Conservation (phyloP, 2,888 invertebrate species). For the Xanthorhoe designata region DNA sequence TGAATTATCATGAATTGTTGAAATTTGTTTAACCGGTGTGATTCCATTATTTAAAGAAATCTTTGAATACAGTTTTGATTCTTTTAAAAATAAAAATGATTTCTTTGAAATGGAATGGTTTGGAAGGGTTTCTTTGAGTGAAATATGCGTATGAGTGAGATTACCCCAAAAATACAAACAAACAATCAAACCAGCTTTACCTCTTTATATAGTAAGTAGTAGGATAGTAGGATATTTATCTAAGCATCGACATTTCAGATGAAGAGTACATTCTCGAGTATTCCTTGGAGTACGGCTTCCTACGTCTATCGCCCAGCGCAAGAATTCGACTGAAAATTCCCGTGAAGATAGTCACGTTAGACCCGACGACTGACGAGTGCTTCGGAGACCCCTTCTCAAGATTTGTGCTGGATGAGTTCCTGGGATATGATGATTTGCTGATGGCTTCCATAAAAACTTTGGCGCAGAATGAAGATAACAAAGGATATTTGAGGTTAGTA, state of each 20-base stretch:
- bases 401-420: constrained; percentile 95
- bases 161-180: too few species aligned
- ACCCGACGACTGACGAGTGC: constrained; percentile 95
- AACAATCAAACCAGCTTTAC: too few species aligned
- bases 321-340: constrained; percentile 96
- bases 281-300: constrained; percentile 98
- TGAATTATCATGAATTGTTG: too few species aligned
- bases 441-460: constrained; percentile 98
- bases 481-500: constrained; percentile 93
- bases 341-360: constrained; percentile 93
- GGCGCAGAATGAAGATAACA: constrained; percentile 98
- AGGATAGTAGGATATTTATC: too few species aligned
- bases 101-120: too few species aligned
- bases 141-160: too few species aligned
- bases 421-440: constrained; percentile 98
- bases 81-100: too few species aligned
- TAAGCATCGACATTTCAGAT: constrained; percentile 79
- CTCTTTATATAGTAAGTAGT: too few species aligned
- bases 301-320: constrained; percentile 94
- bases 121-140: too few species aligned
- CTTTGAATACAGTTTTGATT: too few species aligned
- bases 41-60: too few species aligned
- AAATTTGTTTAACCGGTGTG: too few species aligned
- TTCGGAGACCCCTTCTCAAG: constrained; percentile 97
- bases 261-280: constrained; percentile 99